These are phyloP conservation scores for Pseudochromis fuscus DNA, from an alignment of 2,797 vertebrate genomes.

Conservation along the genomic window DNA sequence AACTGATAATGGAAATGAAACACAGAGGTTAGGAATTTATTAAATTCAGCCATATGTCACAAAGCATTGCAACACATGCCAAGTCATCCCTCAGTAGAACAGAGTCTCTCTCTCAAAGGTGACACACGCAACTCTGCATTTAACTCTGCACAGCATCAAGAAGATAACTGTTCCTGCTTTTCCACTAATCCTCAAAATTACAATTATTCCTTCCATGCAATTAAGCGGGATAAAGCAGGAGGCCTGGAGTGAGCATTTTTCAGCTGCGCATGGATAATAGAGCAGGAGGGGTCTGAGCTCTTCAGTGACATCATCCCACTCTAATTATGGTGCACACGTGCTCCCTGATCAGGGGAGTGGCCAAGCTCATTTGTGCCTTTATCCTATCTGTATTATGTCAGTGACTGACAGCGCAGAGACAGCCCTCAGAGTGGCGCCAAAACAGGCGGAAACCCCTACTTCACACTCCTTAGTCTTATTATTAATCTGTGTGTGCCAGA, in stretches of 20 bases:
- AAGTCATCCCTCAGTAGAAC: conserved; percentile 36
- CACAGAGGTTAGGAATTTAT: conserved; percentile 45
- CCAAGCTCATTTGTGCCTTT: conserved; percentile 71
- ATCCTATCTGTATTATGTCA: conserved; percentile 67
- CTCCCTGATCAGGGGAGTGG: conserved; percentile 76
- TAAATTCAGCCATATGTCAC: conserved; percentile 41
- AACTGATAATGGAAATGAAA: conserved; percentile 42
- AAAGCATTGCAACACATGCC: conserved; percentile 41
- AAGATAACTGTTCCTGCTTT: conserved; percentile 64
- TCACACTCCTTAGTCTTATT: conserved; percentile 68
- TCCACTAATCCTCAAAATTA: conserved; percentile 79
- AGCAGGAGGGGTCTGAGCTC: conserved; percentile 76
- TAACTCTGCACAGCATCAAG: conserved; percentile 46
- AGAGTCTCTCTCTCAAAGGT: conserved; percentile 50
- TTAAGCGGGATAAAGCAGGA: conserved; percentile 80
- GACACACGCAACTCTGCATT: conserved; percentile 40
- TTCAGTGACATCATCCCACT: conserved; percentile 83
- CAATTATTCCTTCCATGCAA: conserved; percentile 82
- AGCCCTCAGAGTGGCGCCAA: conserved; percentile 60
- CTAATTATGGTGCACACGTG: conserved; percentile 84
- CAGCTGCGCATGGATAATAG: conserved; percentile 70
- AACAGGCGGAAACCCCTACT: conserved; percentile 66
- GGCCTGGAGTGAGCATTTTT: conserved; percentile 77
- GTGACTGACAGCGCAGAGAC: conserved; percentile 68
- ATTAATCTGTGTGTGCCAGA: conserved; percentile 57